Conservation (phyloP, 2,797 vertebrate species). For the Dicrostonyx torquatus region DNA sequence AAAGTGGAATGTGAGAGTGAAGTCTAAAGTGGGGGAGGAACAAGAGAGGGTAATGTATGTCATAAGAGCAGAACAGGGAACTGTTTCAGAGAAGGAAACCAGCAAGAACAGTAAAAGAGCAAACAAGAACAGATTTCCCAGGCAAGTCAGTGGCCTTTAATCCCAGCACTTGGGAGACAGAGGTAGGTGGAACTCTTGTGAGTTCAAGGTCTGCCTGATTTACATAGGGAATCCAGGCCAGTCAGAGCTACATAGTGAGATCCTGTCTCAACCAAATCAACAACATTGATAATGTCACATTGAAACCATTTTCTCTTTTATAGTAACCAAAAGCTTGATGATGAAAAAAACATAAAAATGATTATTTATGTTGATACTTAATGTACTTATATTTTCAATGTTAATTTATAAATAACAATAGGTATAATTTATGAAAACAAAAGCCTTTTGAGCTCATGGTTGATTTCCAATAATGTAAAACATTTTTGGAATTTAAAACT, state of each 20-base stretch:
- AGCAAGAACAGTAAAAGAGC: background rate
- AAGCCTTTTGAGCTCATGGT: background rate
- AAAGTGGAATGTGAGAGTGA: background rate
- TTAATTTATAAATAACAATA: constrained; percentile 19
- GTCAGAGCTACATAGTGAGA: background rate
- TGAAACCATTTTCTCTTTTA: background rate
- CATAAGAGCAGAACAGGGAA: background rate
- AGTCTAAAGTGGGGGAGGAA: background rate
- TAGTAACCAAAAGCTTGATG: background rate
- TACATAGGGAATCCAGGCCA: background rate
- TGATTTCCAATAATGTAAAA: constrained; percentile 46
- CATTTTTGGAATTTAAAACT: background rate
- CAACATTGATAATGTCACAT: background rate
- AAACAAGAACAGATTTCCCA: background rate
- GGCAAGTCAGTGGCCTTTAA: background rate
- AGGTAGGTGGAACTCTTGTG: background rate
- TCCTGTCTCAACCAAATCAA: background rate
- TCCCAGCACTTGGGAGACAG: background rate
- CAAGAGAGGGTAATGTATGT: background rate
- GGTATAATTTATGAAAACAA: background rate
- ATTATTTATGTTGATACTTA: background rate
- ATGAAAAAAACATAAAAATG: background rate
- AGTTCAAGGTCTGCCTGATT: background rate
- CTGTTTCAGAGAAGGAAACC: background rate
- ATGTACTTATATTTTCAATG: constrained; percentile 22